Evolutionary conservation across 2,888 invertebrate genomes (phyloP).

Genomic region (Bimastos eiseni): DNA sequence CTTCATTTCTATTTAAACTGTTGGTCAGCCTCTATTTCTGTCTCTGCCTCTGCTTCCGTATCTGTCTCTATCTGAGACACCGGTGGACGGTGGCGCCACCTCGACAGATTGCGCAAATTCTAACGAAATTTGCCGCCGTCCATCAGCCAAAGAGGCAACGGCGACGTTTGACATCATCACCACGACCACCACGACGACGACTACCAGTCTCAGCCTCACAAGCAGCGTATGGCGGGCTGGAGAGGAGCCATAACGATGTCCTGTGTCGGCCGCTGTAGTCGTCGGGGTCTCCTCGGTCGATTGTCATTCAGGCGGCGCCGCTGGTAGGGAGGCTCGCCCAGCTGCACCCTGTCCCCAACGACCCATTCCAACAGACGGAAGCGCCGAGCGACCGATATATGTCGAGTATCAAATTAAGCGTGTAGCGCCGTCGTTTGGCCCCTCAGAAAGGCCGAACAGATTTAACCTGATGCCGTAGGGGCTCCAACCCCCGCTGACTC

Average conservation of each 20-base stretch:
- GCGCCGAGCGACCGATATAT: background rate
- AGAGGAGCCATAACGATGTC: background rate
- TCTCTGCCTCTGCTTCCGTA: background rate
- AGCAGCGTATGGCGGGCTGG: background rate
- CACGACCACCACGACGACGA: no score
- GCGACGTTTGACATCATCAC: slow-evolving; percentile 2
- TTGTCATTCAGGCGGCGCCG: background rate
- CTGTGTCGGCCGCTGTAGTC: background rate
- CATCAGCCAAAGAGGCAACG: background rate
- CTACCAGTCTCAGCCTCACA: background rate
- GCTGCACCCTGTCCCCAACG: slow-evolving; percentile 8
- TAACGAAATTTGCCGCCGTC: background rate
- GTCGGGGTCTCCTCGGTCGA: slow-evolving; percentile 14
- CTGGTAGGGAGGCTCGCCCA: slow-evolving; percentile 16
- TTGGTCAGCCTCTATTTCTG: background rate
- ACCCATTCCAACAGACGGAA: background rate
- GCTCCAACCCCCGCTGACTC: background rate
- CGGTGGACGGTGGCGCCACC: background rate
- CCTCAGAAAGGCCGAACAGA: slow-evolving; percentile 2
- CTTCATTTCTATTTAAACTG: background rate
- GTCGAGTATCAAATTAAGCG: slow-evolving; percentile 23
- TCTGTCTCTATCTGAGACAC: background rate
- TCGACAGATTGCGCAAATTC: background rate
- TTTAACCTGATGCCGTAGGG: slow-evolving; percentile 23
- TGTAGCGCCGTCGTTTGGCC: background rate